Percentiles rank a stretch among this genome's conserved stretches.
phyloP scores from a whole-genome alignment of 2,797 vertebrate genomes.

The Glossophaga mutica region DNA sequence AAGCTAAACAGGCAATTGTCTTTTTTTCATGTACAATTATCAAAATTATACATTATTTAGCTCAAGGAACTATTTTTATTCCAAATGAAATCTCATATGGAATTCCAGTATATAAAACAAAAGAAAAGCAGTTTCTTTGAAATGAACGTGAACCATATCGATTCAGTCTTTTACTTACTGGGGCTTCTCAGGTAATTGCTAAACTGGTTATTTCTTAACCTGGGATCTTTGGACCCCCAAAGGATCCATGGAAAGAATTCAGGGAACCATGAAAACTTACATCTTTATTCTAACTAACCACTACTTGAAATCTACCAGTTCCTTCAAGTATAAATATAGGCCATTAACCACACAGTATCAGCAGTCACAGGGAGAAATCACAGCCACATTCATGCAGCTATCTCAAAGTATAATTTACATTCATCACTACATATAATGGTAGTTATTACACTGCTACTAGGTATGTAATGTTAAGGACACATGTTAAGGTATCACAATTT shows the following conservation, averaged over 20 bases:
- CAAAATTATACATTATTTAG: slow-evolving; percentile 15
- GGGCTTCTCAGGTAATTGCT: not conserved
- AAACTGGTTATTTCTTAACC: not conserved
- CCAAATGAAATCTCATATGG: slow-evolving; percentile 4
- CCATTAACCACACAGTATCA: not conserved
- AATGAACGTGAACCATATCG: not conserved
- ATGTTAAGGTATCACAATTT: not conserved
- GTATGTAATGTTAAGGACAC: not conserved
- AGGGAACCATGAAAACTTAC: not conserved
- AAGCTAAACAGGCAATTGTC: not conserved
- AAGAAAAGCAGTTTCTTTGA: not conserved
- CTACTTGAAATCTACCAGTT: not conserved
- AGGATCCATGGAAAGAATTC: not conserved
- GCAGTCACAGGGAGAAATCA: not conserved
- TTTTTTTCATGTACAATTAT: not conserved
- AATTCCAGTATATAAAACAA: not conserved
- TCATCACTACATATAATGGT: not conserved
- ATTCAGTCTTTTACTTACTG: not conserved
- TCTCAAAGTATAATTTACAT: not conserved
- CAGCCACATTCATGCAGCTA: not conserved
- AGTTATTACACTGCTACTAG: not conserved
- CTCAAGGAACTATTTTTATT: slow-evolving; percentile 25
- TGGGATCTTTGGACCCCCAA: not conserved
- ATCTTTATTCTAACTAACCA: not conserved
- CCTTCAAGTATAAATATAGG: not conserved